Evolutionary conservation across 2,113 vertebrate genomes (phyloP).

Genomic region (Stigmatopora nigra): DNA sequence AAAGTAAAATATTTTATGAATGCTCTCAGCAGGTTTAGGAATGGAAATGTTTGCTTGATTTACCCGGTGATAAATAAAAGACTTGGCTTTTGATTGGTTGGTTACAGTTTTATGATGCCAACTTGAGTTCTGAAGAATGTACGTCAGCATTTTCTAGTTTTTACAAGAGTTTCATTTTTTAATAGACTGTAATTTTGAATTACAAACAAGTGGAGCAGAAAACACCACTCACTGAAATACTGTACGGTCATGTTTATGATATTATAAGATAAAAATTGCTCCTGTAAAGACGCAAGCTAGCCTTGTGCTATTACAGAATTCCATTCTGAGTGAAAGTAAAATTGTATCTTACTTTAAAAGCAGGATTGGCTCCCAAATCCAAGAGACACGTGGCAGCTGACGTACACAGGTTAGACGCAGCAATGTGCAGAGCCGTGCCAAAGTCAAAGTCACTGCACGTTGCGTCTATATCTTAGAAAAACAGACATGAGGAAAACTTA

Average conservation of each 20-base stretch:
- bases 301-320: background rate
- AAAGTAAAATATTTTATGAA: background rate
- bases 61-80: background rate
- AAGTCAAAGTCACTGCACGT: constrained; percentile 98
- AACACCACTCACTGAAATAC: background rate
- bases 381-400: constrained; percentile 84
- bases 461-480: constrained; percentile 81
- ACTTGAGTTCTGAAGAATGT: background rate
- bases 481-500: background rate
- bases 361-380: constrained; percentile 90
- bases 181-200: background rate
- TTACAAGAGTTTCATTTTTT: background rate
- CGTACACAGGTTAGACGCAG: constrained; percentile 88
- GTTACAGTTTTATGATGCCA: background rate
- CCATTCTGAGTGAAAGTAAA: background rate
- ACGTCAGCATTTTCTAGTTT: background rate
- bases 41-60: background rate
- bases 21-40: background rate
- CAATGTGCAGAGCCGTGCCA: constrained; percentile 93
- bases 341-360: constrained; percentile 81
- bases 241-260: background rate
- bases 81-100: background rate
- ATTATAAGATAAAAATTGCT: background rate
- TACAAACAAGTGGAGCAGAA: background rate
- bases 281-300: background rate